These are phyloP conservation scores for Bryconaethiops microstoma DNA, from an alignment of 2,797 vertebrate genomes.

Conservation along the genomic window DNA sequence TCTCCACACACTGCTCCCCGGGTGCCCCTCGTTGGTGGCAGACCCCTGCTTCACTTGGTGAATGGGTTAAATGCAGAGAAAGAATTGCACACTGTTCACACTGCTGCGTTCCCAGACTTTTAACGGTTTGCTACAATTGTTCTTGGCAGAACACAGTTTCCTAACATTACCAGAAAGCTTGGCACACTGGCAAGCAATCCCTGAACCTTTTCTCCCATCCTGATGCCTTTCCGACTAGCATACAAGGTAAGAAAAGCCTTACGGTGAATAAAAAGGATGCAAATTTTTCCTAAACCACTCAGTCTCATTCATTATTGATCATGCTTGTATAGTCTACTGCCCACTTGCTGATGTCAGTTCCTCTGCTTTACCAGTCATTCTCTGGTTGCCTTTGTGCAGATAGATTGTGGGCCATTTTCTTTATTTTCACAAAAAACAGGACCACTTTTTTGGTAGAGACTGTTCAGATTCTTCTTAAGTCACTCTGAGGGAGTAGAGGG, in stretches of 20 bases:
- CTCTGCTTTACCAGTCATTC: neutral
- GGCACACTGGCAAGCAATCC: constrained; percentile 50
- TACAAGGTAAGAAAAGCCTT: neutral
- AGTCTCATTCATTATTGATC: neutral
- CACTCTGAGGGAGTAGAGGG: constrained; percentile 19
- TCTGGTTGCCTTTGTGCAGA: neutral
- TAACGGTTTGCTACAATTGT: too few species aligned
- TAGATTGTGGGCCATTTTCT: neutral
- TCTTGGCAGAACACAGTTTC: constrained; percentile 51
- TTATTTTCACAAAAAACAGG: neutral
- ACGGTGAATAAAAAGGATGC: neutral
- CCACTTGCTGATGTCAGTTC: neutral
- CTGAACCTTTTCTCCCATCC: constrained; percentile 26
- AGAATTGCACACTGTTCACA: too few species aligned
- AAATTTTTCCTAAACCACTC: neutral
- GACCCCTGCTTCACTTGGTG: too few species aligned
- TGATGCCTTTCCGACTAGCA: neutral
- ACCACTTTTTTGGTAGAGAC: neutral
- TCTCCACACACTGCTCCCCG: too few species aligned
- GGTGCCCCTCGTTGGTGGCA: too few species aligned
- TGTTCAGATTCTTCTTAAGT: constrained; percentile 16
- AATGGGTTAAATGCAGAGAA: too few species aligned
- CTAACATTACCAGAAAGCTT: constrained; percentile 58
- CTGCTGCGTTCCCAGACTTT: too few species aligned
- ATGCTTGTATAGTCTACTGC: neutral